Evolutionary conservation across 2,113 vertebrate species (phyloP).

Genomic region (Laticauda laticaudata): DNA sequence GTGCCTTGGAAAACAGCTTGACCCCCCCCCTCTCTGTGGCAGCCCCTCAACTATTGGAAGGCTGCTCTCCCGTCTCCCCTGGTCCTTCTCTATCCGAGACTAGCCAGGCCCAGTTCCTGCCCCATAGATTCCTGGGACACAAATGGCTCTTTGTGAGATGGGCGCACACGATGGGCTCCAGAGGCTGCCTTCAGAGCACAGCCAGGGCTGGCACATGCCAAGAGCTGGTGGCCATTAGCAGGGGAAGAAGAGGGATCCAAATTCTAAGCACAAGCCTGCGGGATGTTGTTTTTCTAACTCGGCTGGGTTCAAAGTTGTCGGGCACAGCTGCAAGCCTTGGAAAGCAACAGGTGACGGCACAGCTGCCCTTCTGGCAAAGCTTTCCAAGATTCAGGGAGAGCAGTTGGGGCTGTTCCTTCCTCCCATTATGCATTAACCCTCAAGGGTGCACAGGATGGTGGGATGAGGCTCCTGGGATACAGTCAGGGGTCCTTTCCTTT

Average conservation of each 20-base stretch:
- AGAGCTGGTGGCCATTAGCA: not conserved
- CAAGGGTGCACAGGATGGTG: not conserved
- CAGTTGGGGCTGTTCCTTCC: not conserved
- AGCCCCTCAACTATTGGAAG: no score
- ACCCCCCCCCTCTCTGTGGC: no score
- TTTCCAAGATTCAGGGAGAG: constrained; percentile 7
- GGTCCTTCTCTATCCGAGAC: no score
- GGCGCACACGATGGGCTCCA: not conserved
- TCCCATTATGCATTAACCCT: constrained; percentile 7
- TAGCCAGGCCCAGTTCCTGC: no score
- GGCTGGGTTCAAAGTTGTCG: constrained; percentile 49
- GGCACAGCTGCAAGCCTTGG: constrained; percentile 55
- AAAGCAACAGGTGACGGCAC: constrained; percentile 62
- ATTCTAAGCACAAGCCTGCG: constrained; percentile 54
- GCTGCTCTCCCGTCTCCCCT: no score
- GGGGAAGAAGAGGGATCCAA: constrained; percentile 31
- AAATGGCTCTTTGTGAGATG: not conserved
- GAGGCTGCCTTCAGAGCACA: not conserved
- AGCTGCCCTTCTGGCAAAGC: constrained; percentile 54
- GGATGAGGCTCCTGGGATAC: not conserved
- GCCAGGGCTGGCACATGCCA: not conserved
- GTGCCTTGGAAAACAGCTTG: no score
- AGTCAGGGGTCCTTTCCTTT: rapidly evolving
- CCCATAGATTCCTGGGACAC: not conserved
- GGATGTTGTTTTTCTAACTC: constrained; percentile 50